Evolutionary conservation across 2,888 invertebrate genomes (phyloP).

Genomic region (Sepiola atlantica): DNA sequence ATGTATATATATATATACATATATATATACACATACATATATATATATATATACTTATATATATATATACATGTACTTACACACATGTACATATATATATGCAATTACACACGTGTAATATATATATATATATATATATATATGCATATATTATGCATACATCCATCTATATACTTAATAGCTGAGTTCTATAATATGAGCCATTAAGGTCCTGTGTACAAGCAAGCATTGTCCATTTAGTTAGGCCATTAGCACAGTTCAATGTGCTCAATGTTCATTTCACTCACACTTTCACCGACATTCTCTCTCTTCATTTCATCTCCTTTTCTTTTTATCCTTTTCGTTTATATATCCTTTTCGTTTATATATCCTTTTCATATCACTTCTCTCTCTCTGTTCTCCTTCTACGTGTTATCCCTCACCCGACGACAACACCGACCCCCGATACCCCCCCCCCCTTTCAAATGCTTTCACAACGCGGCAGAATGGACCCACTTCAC

Average conservation of each 20-base stretch:
- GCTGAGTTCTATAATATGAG: background rate
- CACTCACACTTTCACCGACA: too few species aligned
- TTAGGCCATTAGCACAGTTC: background rate
- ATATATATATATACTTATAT: background rate
- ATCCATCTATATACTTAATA: background rate
- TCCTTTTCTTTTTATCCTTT: background rate
- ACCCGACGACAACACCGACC: too few species aligned
- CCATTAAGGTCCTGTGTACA: slow-evolving; percentile 32
- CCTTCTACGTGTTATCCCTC: too few species aligned
- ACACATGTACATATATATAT: background rate
- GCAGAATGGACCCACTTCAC: slow-evolving; percentile 1
- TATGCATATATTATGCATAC: too few species aligned
- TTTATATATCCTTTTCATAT: too few species aligned
- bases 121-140: too few species aligned
- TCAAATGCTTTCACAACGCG: background rate
- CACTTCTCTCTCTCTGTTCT: too few species aligned
- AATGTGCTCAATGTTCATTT: background rate
- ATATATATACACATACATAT: background rate
- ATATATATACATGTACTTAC: background rate
- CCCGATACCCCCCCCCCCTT: background rate
- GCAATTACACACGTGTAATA: too few species aligned
- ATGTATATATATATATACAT: background rate
- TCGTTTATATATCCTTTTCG: too few species aligned
- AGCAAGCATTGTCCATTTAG: slow-evolving; percentile 32
- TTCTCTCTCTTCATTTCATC: too few species aligned